Conservation (phyloP, 64 coral and sea anemone genomes). For the Montipora capricornis region DNA sequence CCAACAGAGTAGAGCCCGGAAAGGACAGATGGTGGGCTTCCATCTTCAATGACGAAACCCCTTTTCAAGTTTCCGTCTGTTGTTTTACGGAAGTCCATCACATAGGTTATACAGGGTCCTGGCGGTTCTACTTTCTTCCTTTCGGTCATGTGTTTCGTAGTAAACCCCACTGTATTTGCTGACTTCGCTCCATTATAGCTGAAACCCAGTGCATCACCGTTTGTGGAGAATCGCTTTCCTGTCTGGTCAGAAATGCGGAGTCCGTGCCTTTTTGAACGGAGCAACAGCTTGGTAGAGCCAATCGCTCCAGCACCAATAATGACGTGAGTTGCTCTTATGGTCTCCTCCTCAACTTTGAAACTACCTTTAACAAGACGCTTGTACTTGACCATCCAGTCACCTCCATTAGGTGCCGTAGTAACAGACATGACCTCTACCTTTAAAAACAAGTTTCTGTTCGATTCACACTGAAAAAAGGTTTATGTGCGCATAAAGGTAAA, state of each 20-base stretch:
- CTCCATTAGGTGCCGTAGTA: not conserved
- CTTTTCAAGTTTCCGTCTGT: not conserved
- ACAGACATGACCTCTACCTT: conserved; percentile 59
- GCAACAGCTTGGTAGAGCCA: conserved; percentile 71
- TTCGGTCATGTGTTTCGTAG: conserved; percentile 8
- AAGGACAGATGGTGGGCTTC: conserved; percentile 40
- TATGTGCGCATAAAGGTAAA: not conserved
- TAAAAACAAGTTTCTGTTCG: not conserved
- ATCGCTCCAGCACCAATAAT: conserved; percentile 69
- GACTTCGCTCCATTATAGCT: conserved; percentile 56
- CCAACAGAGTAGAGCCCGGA: conserved; percentile 26
- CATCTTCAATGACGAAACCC: conserved; percentile 64
- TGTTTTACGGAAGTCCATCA: conserved; percentile 58
- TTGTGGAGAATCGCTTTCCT: conserved; percentile 58
- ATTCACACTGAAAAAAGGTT: no score
- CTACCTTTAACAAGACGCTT: conserved; percentile 32
- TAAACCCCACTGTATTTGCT: conserved; percentile 59
- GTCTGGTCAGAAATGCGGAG: conserved; percentile 37
- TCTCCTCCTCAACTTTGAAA: conserved; percentile 50
- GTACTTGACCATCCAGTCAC: conserved; percentile 75
- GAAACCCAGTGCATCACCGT: conserved; percentile 54
- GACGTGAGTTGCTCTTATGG: conserved; percentile 34
- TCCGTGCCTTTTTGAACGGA: conserved; percentile 56
- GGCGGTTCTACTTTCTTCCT: conserved; percentile 18
- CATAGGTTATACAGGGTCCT: conserved; percentile 41